These are phyloP conservation scores for Malthinus flaveolus DNA, from an alignment of 2,888 invertebrate species.

Conservation along the genomic window DNA sequence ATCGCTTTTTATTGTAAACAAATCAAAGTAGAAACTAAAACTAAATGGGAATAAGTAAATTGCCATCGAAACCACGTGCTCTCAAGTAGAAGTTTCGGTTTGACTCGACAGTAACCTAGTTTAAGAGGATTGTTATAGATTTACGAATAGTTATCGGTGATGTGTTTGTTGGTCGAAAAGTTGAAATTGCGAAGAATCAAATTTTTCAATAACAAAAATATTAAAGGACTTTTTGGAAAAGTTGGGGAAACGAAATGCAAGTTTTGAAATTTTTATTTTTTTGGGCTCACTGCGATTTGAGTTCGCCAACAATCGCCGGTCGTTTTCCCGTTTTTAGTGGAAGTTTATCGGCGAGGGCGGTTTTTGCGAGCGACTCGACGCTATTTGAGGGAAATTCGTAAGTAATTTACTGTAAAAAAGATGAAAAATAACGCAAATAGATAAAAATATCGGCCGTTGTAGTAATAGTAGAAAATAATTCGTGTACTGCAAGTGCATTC, in stretches of 20 bases:
- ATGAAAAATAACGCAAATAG: background rate
- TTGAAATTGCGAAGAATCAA: background rate
- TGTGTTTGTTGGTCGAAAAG: background rate
- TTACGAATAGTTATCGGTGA: background rate
- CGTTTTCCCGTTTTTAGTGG: background rate
- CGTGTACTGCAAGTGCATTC: conserved; percentile 31
- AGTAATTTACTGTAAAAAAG: background rate
- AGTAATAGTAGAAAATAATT: conserved; percentile 24
- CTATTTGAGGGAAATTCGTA: background rate
- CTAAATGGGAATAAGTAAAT: background rate
- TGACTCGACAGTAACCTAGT: conserved; percentile 1
- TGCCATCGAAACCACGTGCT: background rate
- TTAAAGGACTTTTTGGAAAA: too few relatives aligned
- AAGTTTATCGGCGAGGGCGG: background rate
- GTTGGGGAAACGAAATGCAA: too few relatives aligned
- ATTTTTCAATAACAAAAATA: background rate
- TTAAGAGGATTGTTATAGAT: background rate
- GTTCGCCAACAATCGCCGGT: too few relatives aligned
- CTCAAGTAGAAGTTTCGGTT: background rate
- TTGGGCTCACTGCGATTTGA: too few relatives aligned
- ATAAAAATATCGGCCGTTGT: conserved; percentile 6
- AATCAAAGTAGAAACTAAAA: too few relatives aligned
- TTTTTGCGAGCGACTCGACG: background rate
- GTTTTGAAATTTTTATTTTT: too few relatives aligned
- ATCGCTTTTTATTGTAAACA: too few relatives aligned